Evolutionary conservation across 1,140 invertebrate species (phyloP), one percentile per base, ranked within the genome.

Genomic region (Anastrepha ludens): DNA sequence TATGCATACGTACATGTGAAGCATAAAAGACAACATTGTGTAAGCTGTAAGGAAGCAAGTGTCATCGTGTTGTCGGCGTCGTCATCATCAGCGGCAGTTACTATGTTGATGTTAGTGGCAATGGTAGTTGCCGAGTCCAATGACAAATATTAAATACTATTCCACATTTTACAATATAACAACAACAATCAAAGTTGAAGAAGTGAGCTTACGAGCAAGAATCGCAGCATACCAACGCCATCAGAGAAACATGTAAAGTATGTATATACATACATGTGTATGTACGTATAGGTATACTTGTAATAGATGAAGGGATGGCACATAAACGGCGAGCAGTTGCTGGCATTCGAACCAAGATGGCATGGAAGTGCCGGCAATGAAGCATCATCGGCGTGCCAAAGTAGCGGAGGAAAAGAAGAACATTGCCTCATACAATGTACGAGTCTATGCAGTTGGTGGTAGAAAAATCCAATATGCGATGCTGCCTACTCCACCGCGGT

Each of bases 61-160:
- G 67, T 74, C 41, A 74, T 74, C 67, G 67, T 44, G 67, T 47
- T 13, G 11, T 70, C 11, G 65, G 9, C 65, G 65, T 70, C 11
- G 15, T 62, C 60, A 70, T 44, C 65, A 29, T 7, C 41, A 55
- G 50, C 50, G 11, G 50, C 50, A 55, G 11, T n/a, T 62, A 62
- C 60, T 74, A 74, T 11, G 67, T 47, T 74, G 41, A 17, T 74
- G 41, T 47, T 74, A 74, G 67, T 74, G 41, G 44, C 50, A 55
- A 11, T 6, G 29, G 29, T 29, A 29, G 29, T 29, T 29, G 29
- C 29, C 29, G 29, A 29, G 29, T 29, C 29, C 67, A 44, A 44
- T 74, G 67, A 74, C 67, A 74, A 74, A 74, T 74, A 74, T 74
- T 74, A 74, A 74, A 74, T 74, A 74, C 41, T 74, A 74, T 74